Percentiles rank a stretch among this genome's conserved stretches.
These are phyloP conservation scores for Epinotia brunnichana DNA, from an alignment of 2,888 invertebrate species.

Conservation along the genomic window DNA sequence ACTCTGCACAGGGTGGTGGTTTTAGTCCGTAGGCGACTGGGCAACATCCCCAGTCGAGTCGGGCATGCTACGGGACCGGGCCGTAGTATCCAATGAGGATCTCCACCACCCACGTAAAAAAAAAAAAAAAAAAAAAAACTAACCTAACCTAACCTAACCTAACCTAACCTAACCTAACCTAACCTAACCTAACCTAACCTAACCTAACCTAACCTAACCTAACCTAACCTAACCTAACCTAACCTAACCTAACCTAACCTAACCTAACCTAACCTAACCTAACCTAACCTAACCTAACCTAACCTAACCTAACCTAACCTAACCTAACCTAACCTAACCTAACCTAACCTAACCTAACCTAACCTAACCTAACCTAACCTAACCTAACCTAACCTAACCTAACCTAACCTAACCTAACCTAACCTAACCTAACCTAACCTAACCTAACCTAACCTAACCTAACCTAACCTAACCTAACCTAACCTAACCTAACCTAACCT, in stretches of 20 bases:
- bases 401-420: slow-evolving; percentile 15
- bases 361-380: slow-evolving; percentile 15
- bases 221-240: slow-evolving; percentile 15
- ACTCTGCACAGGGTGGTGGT: no score
- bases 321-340: slow-evolving; percentile 15
- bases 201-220: slow-evolving; percentile 15
- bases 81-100: no score
- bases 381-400: slow-evolving; percentile 15
- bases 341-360: slow-evolving; percentile 15
- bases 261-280: slow-evolving; percentile 15
- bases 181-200: slow-evolving; percentile 15
- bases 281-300: slow-evolving; percentile 15
- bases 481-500: slow-evolving; percentile 15
- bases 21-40: no score
- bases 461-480: slow-evolving; percentile 15
- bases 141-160: no score
- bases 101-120: no score
- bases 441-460: slow-evolving; percentile 15
- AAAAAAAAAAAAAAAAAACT: no score
- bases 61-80: no score
- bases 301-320: slow-evolving; percentile 15
- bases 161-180: slow-evolving; percentile 15
- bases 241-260: slow-evolving; percentile 15
- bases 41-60: no score
- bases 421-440: slow-evolving; percentile 15